These are phyloP conservation scores for Machaerirhynchus nigripectus DNA, from an alignment of 2,113 vertebrate genomes.

Conservation along the genomic window DNA sequence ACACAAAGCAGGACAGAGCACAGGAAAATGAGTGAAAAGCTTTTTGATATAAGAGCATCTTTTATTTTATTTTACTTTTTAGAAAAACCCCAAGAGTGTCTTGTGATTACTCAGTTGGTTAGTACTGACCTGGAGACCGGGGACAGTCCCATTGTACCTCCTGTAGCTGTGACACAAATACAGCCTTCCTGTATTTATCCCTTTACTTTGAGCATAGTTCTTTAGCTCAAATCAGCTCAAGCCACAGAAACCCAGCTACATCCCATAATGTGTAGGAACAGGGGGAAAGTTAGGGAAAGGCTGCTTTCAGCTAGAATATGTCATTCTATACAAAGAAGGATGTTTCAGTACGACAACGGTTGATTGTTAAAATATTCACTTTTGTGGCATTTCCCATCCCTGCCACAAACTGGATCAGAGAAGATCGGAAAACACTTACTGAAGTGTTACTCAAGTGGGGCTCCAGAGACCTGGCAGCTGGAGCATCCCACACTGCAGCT, in stretches of 20 bases:
- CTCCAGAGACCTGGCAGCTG: not conserved
- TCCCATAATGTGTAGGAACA: accelerated
- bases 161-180: not conserved
- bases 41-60: not conserved
- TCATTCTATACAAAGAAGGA: accelerated
- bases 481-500: not conserved
- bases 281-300: not conserved
- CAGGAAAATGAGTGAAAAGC: not conserved
- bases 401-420: not conserved
- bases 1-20: not conserved
- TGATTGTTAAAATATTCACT: not conserved
- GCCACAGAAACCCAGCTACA: not conserved
- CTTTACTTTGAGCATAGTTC: not conserved
- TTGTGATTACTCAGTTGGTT: not conserved
- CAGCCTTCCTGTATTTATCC: not conserved
- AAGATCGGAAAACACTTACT: not conserved
- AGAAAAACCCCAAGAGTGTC: not conserved
- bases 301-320: not conserved
- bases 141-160: no score
- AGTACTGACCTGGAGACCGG: not conserved
- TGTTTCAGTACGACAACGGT: not conserved
- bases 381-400: not conserved
- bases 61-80: not conserved
- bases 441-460: not conserved
- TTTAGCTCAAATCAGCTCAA: not conserved